A percentile compares a stretch with the other conserved stretches of the same genome.
These are phyloP conservation scores for Alsophila aescularia DNA, from an alignment of 2,888 invertebrate genomes.

Conservation along the genomic window DNA sequence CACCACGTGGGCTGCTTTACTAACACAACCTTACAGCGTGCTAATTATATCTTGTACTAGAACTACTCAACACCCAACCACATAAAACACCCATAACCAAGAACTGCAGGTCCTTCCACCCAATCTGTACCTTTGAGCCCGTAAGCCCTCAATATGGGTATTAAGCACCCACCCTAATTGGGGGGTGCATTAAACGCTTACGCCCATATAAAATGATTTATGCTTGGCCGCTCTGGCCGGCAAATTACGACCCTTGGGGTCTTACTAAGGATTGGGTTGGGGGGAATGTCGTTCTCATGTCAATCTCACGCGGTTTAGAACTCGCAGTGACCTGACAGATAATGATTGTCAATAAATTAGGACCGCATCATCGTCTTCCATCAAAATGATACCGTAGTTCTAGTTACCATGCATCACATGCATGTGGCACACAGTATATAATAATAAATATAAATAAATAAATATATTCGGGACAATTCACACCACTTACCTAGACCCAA, in stretches of 20 bases:
- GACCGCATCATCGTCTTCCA: too few species aligned
- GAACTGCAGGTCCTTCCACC: conserved; percentile 17
- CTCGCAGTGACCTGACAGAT: too few species aligned
- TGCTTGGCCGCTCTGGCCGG: conserved; percentile 48
- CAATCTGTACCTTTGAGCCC: conserved; percentile 28
- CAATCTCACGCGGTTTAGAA: neutral
- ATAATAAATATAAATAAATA: too few species aligned
- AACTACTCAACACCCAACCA: neutral
- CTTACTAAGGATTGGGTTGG: conserved; percentile 14
- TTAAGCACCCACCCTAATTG: conserved; percentile 62
- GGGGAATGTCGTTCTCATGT: neutral
- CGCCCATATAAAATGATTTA: conserved; percentile 72
- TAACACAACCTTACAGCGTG: too few species aligned
- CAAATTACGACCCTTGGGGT: conserved; percentile 30
- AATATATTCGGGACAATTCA: too few species aligned
- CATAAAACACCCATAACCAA: conserved; percentile 6
- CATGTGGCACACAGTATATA: too few species aligned
- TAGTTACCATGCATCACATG: too few species aligned
- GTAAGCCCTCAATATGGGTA: conserved; percentile 51
- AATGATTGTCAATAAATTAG: too few species aligned
- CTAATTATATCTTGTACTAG: neutral
- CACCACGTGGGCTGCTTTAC: too few species aligned
- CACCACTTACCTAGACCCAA: too few species aligned
- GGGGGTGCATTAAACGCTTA: conserved; percentile 66
- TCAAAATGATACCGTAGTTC: too few species aligned